Percentiles rank a stretch among this genome's conserved stretches.
These are phyloP conservation scores for Cnemophilus loriae DNA, from an alignment of 2,113 vertebrate species.

Conservation along the genomic window DNA sequence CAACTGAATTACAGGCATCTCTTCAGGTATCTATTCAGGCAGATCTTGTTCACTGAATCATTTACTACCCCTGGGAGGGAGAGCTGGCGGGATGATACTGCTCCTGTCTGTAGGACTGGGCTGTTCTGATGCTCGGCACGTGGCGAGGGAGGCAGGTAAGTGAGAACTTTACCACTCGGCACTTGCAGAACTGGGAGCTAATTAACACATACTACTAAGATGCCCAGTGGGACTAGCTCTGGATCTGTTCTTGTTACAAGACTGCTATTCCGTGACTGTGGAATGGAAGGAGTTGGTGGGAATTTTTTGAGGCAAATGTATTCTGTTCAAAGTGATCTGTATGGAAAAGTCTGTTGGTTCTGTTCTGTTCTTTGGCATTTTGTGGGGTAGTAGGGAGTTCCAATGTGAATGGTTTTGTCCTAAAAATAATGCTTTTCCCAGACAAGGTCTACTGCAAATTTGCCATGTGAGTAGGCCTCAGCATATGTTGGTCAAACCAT, in stretches of 20 bases:
- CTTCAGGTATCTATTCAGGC: neutral
- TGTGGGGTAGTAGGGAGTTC: neutral
- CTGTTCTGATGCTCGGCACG: neutral
- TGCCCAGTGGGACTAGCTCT: neutral
- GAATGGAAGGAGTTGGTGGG: neutral
- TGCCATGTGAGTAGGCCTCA: neutral
- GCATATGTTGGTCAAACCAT: neutral
- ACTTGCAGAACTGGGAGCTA: neutral
- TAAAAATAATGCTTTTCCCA: neutral
- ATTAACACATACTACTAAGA: neutral
- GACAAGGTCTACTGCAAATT: neutral
- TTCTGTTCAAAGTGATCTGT: neutral
- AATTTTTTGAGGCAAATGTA: neutral
- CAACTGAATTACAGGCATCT: neutral
- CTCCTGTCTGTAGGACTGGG: neutral
- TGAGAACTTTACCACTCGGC: accelerated
- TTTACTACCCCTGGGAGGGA: neutral
- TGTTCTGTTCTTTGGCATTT: neutral
- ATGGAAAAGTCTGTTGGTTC: neutral
- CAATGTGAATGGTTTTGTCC: neutral
- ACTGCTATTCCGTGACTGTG: neutral
- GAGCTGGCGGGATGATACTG: neutral
- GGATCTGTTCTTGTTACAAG: neutral
- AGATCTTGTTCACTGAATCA: neutral
- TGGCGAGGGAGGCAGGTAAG: accelerated